phyloP scores from a whole-genome alignment of 1,140 invertebrate genomes.

The Neoseiulus cucumeris region DNA sequence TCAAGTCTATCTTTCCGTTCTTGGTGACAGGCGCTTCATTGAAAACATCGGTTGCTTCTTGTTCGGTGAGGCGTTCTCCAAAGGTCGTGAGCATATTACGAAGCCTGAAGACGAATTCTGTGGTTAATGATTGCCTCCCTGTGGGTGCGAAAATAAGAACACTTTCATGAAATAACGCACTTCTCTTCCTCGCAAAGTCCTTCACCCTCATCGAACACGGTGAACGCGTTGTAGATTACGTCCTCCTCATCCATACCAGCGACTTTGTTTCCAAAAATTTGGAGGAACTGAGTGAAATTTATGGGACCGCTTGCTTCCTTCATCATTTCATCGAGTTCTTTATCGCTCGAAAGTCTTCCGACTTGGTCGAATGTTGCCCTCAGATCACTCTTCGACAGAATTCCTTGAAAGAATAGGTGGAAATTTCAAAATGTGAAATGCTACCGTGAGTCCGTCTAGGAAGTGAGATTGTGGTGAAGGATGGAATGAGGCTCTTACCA shows the following conservation, averaged over 20 bases:
- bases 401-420: conserved; percentile 36
- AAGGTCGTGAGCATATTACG: conserved; percentile 15
- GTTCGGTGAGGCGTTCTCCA: conserved; percentile 17
- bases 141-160: not conserved
- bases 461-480: not conserved
- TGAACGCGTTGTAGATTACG: conserved; percentile 39
- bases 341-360: conserved; percentile 54
- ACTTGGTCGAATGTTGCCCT: conserved; percentile 66
- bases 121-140: not conserved
- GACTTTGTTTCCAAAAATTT: conserved; percentile 72
- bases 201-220: conserved; percentile 36
- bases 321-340: conserved; percentile 75
- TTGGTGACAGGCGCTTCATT: conserved; percentile 21
- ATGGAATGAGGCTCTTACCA: conserved; percentile 26
- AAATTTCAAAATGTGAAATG: not conserved
- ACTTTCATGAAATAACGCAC: not conserved
- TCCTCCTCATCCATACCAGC: conserved; percentile 40
- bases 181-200: conserved; percentile 17
- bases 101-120: conserved; percentile 11
- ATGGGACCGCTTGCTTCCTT: conserved; percentile 69
- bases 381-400: conserved; percentile 86
- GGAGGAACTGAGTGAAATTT: conserved; percentile 83
- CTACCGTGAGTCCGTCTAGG: not conserved
- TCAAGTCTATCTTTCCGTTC: conserved; percentile 20
- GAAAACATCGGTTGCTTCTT: conserved; percentile 17